Percentiles rank a stretch among this genome's conserved stretches.
Evolutionary conservation across 2,113 vertebrate species (phyloP).

Genomic region (Circaetus cinerascens): DNA sequence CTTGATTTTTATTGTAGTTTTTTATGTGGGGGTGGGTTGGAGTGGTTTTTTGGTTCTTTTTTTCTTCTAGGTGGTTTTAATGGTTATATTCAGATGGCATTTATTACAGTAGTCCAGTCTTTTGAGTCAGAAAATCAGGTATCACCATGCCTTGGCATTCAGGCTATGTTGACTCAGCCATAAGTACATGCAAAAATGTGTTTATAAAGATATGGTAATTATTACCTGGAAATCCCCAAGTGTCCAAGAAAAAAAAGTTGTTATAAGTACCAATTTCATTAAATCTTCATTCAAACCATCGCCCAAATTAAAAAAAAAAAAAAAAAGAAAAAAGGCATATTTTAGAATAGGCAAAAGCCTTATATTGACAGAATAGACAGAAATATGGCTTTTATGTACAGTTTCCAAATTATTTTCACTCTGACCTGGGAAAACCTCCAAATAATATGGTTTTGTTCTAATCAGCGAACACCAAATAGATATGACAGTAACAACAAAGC

Average conservation of each 20-base stretch:
- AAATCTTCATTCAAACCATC: neutral
- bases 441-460: neutral
- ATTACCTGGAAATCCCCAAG: neutral
- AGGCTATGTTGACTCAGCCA: neutral
- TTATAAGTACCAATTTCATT: neutral
- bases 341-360: neutral
- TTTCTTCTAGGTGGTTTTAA: neutral
- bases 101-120: neutral
- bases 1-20: neutral
- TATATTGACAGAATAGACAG: neutral
- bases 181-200: neutral
- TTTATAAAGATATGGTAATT: neutral
- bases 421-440: neutral
- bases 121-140: neutral
- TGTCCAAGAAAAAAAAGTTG: neutral
- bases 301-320: neutral
- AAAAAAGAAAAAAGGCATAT: accelerated
- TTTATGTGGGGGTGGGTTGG: accelerated
- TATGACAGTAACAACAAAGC: neutral
- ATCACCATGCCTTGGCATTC: neutral
- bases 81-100: neutral
- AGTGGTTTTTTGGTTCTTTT: neutral
- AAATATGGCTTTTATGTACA: neutral
- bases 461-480: neutral
- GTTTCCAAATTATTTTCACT: neutral